Evolutionary conservation across 2,113 vertebrate genomes (phyloP).

Genomic region (Pycnonotus jocosus): DNA sequence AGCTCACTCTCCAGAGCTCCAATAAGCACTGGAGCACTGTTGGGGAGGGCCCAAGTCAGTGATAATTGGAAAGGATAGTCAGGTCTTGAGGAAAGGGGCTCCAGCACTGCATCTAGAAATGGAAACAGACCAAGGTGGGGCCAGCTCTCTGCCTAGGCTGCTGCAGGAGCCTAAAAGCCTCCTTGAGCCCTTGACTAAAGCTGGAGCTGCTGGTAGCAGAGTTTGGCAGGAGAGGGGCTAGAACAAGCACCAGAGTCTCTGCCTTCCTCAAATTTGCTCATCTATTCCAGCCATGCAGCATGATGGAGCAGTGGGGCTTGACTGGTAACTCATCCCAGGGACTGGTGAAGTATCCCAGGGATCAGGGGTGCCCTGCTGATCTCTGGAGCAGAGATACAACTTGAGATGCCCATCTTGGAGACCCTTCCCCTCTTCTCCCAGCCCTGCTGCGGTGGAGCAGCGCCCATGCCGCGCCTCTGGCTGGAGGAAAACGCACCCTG

Average conservation of each 20-base stretch:
- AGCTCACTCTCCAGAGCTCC: background rate
- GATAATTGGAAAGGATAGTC: background rate
- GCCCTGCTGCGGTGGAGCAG: background rate
- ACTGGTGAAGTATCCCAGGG: too few species aligned
- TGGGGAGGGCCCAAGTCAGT: background rate
- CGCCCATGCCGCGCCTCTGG: background rate
- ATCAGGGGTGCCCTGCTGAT: background rate
- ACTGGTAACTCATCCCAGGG: background rate
- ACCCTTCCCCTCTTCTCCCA: background rate
- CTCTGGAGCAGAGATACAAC: background rate
- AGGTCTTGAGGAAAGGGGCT: background rate
- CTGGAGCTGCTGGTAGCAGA: background rate
- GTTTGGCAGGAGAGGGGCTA: background rate
- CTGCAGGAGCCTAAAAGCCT: background rate
- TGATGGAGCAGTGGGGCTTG: background rate
- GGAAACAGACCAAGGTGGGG: background rate
- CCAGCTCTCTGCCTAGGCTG: background rate
- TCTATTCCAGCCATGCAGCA: background rate
- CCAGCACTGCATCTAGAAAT: background rate
- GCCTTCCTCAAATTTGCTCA: background rate
- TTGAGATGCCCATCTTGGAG: rapidly evolving
- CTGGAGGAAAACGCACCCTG: background rate
- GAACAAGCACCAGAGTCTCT: background rate
- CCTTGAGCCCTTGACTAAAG: background rate
- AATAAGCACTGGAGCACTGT: background rate